Percentiles rank a stretch among this genome's conserved stretches.
Conservation (phyloP, 1,140 invertebrate genomes). For the Drusus annulatus region DNA sequence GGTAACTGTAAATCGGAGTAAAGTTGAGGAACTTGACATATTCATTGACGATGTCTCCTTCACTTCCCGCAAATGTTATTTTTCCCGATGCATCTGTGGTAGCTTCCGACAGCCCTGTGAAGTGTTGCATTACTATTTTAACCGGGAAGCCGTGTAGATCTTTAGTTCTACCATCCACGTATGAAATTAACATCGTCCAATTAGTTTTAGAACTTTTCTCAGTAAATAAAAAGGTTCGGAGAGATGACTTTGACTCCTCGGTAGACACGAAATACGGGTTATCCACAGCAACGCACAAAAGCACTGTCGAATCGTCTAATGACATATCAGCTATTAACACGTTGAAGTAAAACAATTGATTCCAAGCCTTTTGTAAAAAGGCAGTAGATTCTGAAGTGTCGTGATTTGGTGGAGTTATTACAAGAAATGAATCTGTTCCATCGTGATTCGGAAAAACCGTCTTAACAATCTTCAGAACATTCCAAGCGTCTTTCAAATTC, state of each 20-base stretch:
- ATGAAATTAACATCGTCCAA: neutral
- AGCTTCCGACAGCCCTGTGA: conserved; percentile 35
- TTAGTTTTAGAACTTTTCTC: neutral
- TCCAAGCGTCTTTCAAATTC: conserved; percentile 15
- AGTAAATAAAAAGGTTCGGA: neutral
- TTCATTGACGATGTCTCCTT: conserved; percentile 41
- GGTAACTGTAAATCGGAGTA: conserved; percentile 42
- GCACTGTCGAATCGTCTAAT: neutral
- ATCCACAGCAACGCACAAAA: neutral
- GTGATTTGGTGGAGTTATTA: neutral
- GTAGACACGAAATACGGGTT: neutral
- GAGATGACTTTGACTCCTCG: neutral
- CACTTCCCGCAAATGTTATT: conserved; percentile 38
- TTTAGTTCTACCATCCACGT: neutral
- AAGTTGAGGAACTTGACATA: conserved; percentile 49
- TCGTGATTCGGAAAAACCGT: neutral
- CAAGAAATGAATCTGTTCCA: neutral
- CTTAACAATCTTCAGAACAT: neutral
- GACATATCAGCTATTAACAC: neutral
- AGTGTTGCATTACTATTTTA: conserved; percentile 40
- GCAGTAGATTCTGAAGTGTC: neutral
- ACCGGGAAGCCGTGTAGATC: conserved; percentile 48
- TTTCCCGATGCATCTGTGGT: conserved; percentile 28
- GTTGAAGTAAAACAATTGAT: conserved; percentile 2
- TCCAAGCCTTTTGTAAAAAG: conserved; percentile 9